A percentile compares a stretch with the other conserved stretches of the same genome.
Conservation (phyloP, 2,797 vertebrate species). For the Pseudochirops cupreus region DNA sequence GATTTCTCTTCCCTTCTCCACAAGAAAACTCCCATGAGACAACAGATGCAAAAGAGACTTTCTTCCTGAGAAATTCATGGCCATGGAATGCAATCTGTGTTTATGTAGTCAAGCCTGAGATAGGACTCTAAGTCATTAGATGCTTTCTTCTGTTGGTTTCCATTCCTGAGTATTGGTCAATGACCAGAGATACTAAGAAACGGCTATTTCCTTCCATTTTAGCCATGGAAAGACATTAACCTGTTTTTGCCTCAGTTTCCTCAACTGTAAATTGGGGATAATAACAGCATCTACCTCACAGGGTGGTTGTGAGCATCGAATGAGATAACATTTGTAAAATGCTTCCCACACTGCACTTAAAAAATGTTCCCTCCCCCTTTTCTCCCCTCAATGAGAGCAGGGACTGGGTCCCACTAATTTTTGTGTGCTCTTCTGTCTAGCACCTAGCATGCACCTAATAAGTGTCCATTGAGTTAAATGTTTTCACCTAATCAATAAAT, state of each 20-base stretch:
- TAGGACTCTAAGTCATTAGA: not conserved
- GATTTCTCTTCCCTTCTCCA: not conserved
- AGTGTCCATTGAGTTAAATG: not conserved
- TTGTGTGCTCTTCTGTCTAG: not conserved
- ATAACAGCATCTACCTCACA: not conserved
- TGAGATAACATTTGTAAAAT: not conserved
- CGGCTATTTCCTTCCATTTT: not conserved
- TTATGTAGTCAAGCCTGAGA: not conserved
- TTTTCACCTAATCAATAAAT: not conserved
- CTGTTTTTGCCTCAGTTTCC: not conserved
- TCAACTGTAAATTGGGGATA: not conserved
- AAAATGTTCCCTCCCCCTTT: not conserved
- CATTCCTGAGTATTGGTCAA: not conserved
- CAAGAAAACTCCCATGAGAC: not conserved
- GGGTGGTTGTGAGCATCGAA: not conserved
- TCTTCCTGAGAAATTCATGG: not conserved
- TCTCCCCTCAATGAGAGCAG: not conserved
- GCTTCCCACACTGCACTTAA: not conserved
- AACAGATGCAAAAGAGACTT: not conserved
- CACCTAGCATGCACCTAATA: not conserved
- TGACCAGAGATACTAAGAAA: not conserved
- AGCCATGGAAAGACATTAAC: not conserved
- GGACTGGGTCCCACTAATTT: not conserved
- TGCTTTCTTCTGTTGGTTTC: not conserved
- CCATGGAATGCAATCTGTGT: not conserved